Conservation (phyloP, 2,797 vertebrate species). For the Catharus ustulatus region DNA sequence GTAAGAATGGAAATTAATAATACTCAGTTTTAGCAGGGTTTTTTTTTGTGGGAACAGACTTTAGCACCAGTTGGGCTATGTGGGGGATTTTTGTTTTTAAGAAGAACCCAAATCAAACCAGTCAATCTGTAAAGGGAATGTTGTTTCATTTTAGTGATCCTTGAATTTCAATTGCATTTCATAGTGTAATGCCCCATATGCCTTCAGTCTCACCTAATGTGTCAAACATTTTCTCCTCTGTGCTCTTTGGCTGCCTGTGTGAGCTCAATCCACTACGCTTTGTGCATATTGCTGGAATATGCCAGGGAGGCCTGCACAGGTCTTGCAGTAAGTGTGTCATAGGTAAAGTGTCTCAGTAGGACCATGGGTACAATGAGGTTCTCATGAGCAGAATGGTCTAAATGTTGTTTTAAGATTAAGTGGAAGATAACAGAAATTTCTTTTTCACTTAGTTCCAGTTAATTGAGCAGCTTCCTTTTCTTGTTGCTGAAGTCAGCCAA, state of each 20-base stretch:
- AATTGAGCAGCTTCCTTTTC: constrained; percentile 19
- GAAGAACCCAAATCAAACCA: neutral
- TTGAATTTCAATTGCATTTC: neutral
- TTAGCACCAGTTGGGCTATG: neutral
- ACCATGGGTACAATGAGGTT: neutral
- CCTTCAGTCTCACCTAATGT: neutral
- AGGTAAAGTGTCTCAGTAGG: neutral
- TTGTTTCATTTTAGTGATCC: neutral
- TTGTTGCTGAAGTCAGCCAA: constrained; percentile 40
- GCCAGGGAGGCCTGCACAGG: neutral
- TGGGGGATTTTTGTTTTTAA: accelerated
- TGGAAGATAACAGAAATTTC: neutral
- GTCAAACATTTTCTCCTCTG: neutral
- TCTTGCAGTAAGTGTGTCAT: neutral
- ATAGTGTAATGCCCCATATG: neutral
- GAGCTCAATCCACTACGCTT: neutral
- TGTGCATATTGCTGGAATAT: neutral
- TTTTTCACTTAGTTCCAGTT: constrained; percentile 19
- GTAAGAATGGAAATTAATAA: neutral
- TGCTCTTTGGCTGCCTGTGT: neutral
- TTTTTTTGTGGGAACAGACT: neutral
- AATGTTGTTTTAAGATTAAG: constrained; percentile 13
- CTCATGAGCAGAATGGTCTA: neutral
- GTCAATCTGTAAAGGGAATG: neutral
- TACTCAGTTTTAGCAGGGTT: neutral